Evolutionary conservation across 2,113 vertebrate species (phyloP).

Genomic region (Gulo gulo): DNA sequence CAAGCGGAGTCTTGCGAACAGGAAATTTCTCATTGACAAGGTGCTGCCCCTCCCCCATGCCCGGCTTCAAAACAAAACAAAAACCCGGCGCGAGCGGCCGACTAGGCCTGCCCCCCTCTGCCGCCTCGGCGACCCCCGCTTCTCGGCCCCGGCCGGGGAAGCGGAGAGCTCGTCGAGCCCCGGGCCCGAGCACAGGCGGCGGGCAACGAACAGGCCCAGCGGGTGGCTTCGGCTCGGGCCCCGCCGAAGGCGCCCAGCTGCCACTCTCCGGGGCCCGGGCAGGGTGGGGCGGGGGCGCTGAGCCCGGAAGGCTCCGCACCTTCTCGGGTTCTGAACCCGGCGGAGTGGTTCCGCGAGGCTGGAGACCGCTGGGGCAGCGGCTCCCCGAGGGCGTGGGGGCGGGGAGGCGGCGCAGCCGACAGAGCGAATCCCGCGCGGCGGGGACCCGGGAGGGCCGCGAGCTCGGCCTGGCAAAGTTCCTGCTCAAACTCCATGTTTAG

Average conservation of each 20-base stretch:
- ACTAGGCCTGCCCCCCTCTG: constrained; percentile 55
- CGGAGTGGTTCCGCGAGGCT: neutral
- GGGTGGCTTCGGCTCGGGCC: neutral
- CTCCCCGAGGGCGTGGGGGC: neutral
- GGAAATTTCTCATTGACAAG: constrained; percentile 85
- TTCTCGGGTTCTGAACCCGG: neutral
- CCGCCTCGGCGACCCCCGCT: constrained; percentile 19
- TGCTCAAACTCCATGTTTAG: constrained; percentile 72
- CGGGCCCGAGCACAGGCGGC: neutral
- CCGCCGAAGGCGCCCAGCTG: neutral
- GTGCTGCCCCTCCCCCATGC: constrained; percentile 78
- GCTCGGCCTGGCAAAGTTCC: constrained; percentile 74
- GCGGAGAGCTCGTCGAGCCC: neutral
- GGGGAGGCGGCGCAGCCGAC: constrained; percentile 38
- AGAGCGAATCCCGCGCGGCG: constrained; percentile 35
- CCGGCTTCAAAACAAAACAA: constrained; percentile 73
- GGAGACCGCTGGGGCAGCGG: neutral
- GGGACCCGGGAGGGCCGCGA: constrained; percentile 58
- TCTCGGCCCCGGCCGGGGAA: neutral
- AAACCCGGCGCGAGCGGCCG: constrained; percentile 73
- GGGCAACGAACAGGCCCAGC: neutral
- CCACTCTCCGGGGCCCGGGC: neutral
- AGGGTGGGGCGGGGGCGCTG: neutral
- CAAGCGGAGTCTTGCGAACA: constrained; percentile 82
- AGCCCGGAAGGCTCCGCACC: neutral